Base-by-base conservation (phyloP, 1,140 invertebrate species). In the Lucilia cuprina region DNA sequence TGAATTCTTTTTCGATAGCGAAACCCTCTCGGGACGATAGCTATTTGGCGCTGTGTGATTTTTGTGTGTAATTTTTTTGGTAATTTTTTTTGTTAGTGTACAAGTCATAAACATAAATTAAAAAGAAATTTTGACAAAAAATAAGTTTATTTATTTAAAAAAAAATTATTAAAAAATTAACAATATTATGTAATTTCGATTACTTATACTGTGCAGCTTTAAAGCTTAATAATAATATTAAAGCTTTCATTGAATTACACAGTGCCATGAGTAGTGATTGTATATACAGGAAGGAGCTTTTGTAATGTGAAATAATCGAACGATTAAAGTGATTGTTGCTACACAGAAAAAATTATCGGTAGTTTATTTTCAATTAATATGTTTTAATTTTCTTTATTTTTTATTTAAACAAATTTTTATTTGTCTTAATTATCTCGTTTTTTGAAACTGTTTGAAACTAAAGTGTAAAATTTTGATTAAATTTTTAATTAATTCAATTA, bases 21-120 rank as follows among this genome's bases (percentile, higher is more conserved):
- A 88, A 85, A 94, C 93, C 89, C 94, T 94, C 87, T 95, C 95
- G 74, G 93, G 93, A 84, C 88, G 91, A 85, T 94, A 94, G 84
- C 91, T 90, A 87, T 93, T 93, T 84, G 93, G 93, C 84, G 92
- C 93, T 91, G 88, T 91, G 88, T 90, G 89, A 87, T 87, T 90
- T 85, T 88, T 70, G n/a, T 70, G n/a, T 60, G 55, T 60, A 14
- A 17, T 41, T 41, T 41, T 7, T 41, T 41, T 41, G 41, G 35
- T 41, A 70, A 19, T 70, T 70, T 70, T 7, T 41, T 8, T 70
- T 70, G 65, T 70, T 70, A 70, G 65, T 70, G n/a, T 70, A 70
- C 65, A 25, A 25, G 2, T 70, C 55, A n/a, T 30, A 30, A n/a
- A n/a, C 55, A 60, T 17, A 60, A 60, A 60, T 60, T 60, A 21